phyloP scores from a whole-genome alignment of 2,113 vertebrate genomes.

The Labeo catla region DNA sequence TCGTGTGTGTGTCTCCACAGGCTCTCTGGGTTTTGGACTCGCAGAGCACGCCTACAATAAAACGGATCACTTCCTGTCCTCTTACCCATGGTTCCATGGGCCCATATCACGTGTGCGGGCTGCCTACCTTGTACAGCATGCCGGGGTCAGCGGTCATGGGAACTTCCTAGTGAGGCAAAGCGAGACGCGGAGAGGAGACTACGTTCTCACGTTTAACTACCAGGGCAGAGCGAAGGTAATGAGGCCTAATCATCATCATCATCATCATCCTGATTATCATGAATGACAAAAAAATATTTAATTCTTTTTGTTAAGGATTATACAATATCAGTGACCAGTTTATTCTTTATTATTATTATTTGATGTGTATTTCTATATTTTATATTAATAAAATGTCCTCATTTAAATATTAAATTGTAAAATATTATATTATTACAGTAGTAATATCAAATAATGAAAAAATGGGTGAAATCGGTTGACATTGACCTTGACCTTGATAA shows the following conservation, averaged over 20 bases:
- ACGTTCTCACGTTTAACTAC: slow-evolving; percentile 98
- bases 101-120: slow-evolving; percentile 94
- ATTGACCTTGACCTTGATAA: too few relatives aligned
- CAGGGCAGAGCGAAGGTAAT: slow-evolving; percentile 95
- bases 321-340: neutral
- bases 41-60: slow-evolving; percentile 81
- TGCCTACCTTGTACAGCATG: slow-evolving; percentile 90
- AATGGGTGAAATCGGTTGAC: too few relatives aligned
- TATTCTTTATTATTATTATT: too few relatives aligned
- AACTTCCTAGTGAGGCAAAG: slow-evolving; percentile 98
- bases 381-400: too few relatives aligned
- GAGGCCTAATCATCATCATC: neutral
- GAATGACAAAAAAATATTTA: neutral
- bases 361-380: too few relatives aligned
- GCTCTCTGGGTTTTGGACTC: slow-evolving; percentile 68
- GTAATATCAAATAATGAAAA: too few relatives aligned
- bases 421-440: too few relatives aligned
- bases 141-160: slow-evolving; percentile 88
- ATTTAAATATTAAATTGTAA: too few relatives aligned
- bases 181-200: slow-evolving; percentile 92
- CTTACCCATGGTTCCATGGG: slow-evolving; percentile 97
- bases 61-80: slow-evolving; percentile 88
- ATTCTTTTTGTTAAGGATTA: neutral
- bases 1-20: slow-evolving; percentile 61
- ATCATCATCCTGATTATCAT: neutral